Evolutionary conservation across 2,113 vertebrate species (phyloP), one percentile per base, ranked within the genome.

Genomic region (Scopus umbretta): DNA sequence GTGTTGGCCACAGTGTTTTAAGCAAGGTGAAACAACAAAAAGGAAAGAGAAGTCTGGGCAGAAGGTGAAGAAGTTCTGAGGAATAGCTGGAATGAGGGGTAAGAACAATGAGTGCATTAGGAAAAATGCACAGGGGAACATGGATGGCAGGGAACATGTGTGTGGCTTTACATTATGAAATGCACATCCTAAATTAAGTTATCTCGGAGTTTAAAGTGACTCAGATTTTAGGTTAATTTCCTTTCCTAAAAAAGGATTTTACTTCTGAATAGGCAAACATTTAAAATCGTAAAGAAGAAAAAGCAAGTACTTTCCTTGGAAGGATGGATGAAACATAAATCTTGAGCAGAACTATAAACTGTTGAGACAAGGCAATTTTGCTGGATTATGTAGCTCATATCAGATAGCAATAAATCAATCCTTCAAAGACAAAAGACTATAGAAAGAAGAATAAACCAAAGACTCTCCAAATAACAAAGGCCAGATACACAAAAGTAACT

Each of bases 361-460:
- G 59, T 62, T 95, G 85, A 95, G 88, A 85, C 87, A 94, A 95
- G 80, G 78, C 91, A 95, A 87, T 96, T 96, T 95, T 96, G 63
- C 86, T 95, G 91, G 95, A 94, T 95, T 96, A 95, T 95, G 93
- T 94, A 92, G 90, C 90, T 95, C 91, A 96, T 96, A 96, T 96
- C 94, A 97, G 91, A 91, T 95, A 92, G 96, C 90, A 94, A 96
- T 96, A 95, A 97, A 97, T 96, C 93, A 97, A 88, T 90, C 95
- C 89, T 96, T 95, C 89, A 72, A 95, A 95, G 89, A 96, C 93
- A 95, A 95, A 96, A 89, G 93, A 56, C 93, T 81, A 94, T 81
- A 92, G 89, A 94, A 81, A 95, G 89, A 75, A 92, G 95, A 87
- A 92, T 84, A 96, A 96, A 95, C 89, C 80, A 95, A 97, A 95